phyloP scores from a whole-genome alignment of 2,113 vertebrate genomes.

The Mormyrus iriodes region DNA sequence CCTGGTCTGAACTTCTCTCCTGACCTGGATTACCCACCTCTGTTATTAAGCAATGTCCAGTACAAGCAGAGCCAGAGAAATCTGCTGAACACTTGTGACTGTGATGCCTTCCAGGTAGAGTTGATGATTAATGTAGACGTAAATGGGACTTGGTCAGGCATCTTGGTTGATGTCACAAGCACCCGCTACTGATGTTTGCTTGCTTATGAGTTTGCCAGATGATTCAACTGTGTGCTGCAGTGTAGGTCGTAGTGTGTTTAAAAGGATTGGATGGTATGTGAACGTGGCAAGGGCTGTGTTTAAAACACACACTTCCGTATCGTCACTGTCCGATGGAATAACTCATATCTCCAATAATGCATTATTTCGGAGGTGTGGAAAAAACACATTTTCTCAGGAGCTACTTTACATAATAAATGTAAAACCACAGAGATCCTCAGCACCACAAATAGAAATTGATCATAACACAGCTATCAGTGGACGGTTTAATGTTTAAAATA shows the following conservation, averaged over 20 bases:
- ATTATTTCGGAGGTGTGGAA: not conserved
- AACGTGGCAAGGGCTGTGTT: too few relatives aligned
- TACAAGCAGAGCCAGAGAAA: not conserved
- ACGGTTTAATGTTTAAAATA: not conserved
- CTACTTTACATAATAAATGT: not conserved
- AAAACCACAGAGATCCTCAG: not conserved
- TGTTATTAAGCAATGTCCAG: not conserved
- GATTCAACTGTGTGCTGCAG: not conserved
- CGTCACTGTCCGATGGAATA: not conserved
- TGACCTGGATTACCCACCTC: too few relatives aligned
- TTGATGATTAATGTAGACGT: not conserved
- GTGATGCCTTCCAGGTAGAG: not conserved
- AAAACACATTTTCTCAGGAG: not conserved
- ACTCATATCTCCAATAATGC: not conserved
- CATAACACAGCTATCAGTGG: not conserved
- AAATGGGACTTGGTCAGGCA: not conserved
- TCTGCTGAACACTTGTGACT: not conserved
- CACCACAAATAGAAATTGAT: not conserved
- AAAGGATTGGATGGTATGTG: too few relatives aligned
- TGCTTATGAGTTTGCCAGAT: not conserved
- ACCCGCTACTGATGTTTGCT: not conserved
- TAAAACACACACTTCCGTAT: not conserved
- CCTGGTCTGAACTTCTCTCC: too few relatives aligned
- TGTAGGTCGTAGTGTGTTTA: not conserved
- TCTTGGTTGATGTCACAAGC: not conserved